These are phyloP conservation scores for Eciton burchellii DNA, from an alignment of 1,140 invertebrate species.

Conservation along the genomic window DNA sequence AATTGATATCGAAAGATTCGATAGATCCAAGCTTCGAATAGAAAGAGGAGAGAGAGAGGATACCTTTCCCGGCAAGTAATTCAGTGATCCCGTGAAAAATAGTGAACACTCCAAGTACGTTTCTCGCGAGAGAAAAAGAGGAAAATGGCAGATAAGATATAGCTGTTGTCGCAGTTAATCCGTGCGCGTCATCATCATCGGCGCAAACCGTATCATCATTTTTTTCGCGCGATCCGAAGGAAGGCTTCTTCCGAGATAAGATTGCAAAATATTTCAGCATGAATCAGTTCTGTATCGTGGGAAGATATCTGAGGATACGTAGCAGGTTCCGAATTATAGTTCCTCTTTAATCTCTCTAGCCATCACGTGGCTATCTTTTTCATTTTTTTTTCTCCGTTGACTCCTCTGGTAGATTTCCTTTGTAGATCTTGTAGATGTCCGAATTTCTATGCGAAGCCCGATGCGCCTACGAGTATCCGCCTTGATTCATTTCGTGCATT, in stretches of 20 bases:
- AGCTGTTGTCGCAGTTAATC: neutral
- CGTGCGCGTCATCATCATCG: neutral
- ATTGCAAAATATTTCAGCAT: neutral
- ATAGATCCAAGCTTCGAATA: too few relatives aligned
- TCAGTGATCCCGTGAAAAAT: too few relatives aligned
- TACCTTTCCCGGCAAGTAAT: too few relatives aligned
- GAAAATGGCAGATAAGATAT: conserved; percentile 33
- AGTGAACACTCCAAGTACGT: neutral
- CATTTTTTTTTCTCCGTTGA: too few relatives aligned
- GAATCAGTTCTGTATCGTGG: neutral
- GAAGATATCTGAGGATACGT: too few relatives aligned
- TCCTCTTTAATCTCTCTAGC: neutral
- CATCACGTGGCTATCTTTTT: too few relatives aligned
- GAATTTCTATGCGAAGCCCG: too few relatives aligned
- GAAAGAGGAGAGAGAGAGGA: too few relatives aligned
- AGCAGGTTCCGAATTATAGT: neutral
- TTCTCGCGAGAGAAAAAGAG: conserved; percentile 8
- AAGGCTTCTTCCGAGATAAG: neutral
- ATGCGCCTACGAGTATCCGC: neutral
- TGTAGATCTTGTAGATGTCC: too few relatives aligned
- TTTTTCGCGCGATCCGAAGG: neutral
- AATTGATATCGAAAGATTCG: too few relatives aligned
- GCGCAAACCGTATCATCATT: neutral
- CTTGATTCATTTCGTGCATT: conserved; percentile 6
- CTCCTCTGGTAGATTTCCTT: too few relatives aligned